Evolutionary conservation across 2,113 vertebrate species (phyloP).

Genomic region (Tychaedon coryphoeus): DNA sequence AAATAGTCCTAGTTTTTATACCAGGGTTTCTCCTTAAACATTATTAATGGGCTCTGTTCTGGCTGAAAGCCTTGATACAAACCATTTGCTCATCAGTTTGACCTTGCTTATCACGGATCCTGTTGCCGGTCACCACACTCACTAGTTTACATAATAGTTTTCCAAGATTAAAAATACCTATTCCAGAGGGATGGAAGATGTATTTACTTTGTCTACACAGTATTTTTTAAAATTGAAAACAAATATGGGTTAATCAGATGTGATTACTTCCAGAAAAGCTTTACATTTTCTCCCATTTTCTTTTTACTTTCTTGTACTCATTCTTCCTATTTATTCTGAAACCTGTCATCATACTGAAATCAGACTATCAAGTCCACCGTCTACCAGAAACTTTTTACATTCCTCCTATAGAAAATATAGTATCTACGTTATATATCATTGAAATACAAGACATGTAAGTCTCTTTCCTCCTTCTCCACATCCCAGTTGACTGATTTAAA

Average conservation of each 20-base stretch:
- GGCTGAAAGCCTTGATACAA: not conserved
- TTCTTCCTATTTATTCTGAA: not conserved
- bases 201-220: not conserved
- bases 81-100: not conserved
- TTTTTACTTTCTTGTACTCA: not conserved
- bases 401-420: not conserved
- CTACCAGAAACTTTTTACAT: not conserved
- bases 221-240: not conserved
- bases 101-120: not conserved
- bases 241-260: not conserved
- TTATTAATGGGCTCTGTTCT: not conserved
- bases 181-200: not conserved
- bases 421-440: not conserved
- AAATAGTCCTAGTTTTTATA: not conserved
- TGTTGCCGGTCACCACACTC: not conserved
- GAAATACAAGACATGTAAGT: not conserved
- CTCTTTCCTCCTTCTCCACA: not conserved
- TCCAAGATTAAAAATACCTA: not conserved
- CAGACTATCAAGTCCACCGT: not conserved
- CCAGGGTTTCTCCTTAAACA: not conserved
- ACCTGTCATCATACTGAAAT: not conserved
- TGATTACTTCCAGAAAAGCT: not conserved
- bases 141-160: not conserved
- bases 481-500: not conserved
- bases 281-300: not conserved